Evolutionary conservation across 1,140 invertebrate genomes (phyloP).

Genomic region (Ceratitis capitata): DNA sequence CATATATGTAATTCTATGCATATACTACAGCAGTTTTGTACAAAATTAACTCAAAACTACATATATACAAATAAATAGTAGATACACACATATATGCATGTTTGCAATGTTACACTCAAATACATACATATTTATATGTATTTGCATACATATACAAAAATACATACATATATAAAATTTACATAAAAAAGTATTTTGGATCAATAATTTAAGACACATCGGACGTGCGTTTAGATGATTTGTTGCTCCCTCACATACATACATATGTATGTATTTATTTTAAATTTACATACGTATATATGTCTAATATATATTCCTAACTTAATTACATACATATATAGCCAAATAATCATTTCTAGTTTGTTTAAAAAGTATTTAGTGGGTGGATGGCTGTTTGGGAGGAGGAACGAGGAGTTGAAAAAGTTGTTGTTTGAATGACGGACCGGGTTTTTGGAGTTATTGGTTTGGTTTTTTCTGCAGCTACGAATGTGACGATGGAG

Average conservation of each 20-base stretch:
- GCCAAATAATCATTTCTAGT: neutral
- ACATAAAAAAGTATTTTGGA: conserved; percentile 37
- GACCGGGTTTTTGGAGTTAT: neutral
- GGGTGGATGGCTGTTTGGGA: neutral
- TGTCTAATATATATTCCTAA: neutral
- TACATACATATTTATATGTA: neutral
- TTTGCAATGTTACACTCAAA: no score
- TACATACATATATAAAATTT: conserved; percentile 24
- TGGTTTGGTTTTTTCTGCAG: neutral
- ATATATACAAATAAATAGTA: no score
- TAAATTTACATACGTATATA: neutral
- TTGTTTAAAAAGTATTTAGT: conserved; percentile 4
- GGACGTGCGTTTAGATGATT: conserved; percentile 27
- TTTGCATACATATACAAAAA: neutral
- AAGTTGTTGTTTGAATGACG: neutral
- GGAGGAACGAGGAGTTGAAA: neutral
- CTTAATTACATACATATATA: neutral
- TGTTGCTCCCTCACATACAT: neutral
- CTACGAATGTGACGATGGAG: neutral
- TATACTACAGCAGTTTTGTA: neutral
- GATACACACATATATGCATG: no score
- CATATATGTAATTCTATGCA: neutral
- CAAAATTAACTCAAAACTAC: neutral
- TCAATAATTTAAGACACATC: conserved; percentile 30
- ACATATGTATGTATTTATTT: neutral